phyloP scores from a whole-genome alignment of 1,140 invertebrate species.

The Hormaphis cornu region DNA sequence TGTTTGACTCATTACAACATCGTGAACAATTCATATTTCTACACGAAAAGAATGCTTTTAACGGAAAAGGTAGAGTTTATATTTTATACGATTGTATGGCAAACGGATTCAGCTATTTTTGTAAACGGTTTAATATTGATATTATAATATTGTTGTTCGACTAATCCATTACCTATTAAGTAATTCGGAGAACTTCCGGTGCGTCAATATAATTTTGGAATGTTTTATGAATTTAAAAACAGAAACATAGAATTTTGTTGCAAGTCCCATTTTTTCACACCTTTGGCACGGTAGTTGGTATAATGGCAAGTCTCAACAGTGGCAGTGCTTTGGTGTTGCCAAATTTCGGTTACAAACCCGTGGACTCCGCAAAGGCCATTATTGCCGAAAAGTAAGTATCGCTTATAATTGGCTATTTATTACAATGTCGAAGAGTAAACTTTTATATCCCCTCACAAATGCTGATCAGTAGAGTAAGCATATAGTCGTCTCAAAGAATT shows the following conservation, averaged over 20 bases:
- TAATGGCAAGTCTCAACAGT: conserved; percentile 51
- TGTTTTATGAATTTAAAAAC: too few species aligned
- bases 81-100: neutral
- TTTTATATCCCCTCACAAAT: too few species aligned
- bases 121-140: too few species aligned
- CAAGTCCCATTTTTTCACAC: conserved; percentile 90
- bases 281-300: conserved; percentile 67
- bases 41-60: conserved; percentile 35
- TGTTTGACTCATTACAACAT: conserved; percentile 70
- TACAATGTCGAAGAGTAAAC: too few species aligned
- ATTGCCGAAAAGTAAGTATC: conserved; percentile 55
- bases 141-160: too few species aligned
- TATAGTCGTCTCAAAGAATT: too few species aligned
- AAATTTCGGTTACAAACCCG: conserved; percentile 56
- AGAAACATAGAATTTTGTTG: conserved; percentile 51
- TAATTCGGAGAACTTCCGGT: neutral
- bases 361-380: conserved; percentile 55
- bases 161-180: neutral
- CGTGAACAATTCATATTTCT: conserved; percentile 69
- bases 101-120: too few species aligned
- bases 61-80: conserved; percentile 35
- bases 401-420: too few species aligned
- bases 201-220: too few species aligned
- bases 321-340: conserved; percentile 65
- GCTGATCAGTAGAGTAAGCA: too few species aligned